Base-by-base conservation (phyloP, 2,888 invertebrate genomes). In the Meteorus cinctellus region DNA sequence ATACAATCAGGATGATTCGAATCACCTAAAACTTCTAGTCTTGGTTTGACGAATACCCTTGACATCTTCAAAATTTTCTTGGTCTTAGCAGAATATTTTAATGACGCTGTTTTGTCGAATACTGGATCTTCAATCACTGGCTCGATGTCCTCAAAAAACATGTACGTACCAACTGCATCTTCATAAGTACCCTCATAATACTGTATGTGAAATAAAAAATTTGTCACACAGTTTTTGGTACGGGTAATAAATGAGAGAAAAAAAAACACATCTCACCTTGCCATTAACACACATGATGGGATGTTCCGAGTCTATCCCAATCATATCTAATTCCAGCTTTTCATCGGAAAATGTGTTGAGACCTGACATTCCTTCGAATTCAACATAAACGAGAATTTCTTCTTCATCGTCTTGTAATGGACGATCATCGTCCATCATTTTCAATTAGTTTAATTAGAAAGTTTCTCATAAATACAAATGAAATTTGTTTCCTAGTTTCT, bases 281-380 rank as follows among this genome's bases (percentile, higher is more conserved):
- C 94, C 93, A 89, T 94, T 94, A 82, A 94, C 90, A 89, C 94
- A 94, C 81, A 94, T 91, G 78, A 94, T 90, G 12, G 95, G 94
- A 83, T 91, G 91, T 77, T 92, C 92, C 24, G 91, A 91, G 80
- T 93, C 92, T 67, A 94, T 87, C 1, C 94, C 95, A 78, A 94
- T 91, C 81, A 92, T 89, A 87, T 92, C 78, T 89, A 92, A 86
- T 85, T 92, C 91, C 62, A 92, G 88, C 81, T 91, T 91, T 81
- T 91, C 90, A 79, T 90, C 91, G 77, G 90, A 90, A 78, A 92
- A 91, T 31, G 91, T 90, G 79, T 91, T 86, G 68, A 86, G 87
- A 24, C 82, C 81, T 27, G 87, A 88, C 79, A 90, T 90, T 67
- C 92, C 91, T 82, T 92, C 91, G 82, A 93, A 92, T 85, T 93